Evolutionary conservation across 2,113 vertebrate genomes (phyloP), one percentile per base, ranked within the genome.

Genomic region (Propithecus coquereli): DNA sequence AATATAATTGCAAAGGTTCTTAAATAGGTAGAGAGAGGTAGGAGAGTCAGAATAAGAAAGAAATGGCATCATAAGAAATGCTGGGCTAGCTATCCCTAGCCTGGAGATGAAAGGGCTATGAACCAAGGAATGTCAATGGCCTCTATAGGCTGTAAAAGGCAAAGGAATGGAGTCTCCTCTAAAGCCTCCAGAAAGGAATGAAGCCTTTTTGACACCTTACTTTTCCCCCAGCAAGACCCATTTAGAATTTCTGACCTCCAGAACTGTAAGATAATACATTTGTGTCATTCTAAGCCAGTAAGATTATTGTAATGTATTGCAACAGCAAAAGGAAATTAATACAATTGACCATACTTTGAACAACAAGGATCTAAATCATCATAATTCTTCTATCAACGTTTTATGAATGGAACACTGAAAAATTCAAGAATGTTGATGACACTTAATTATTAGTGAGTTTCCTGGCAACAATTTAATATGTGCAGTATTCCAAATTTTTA

Each of bases 31-130:
- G 6, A 92, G 2, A 11, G 17, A 61, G 3, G 6, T 57, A 66
- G 57, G 92, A 76, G 16, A 54, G 3, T 74, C 43, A 85, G 43
- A 91, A 32, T 3, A 70, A 82, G 47, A 87, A 47, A 43, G 22
- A 59, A 6, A n/a, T 18, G 6, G 0, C 5, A 82, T 76, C 16
- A 59, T 86, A n/a, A 80, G 27, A 86, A 92, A 81, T 10, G 76
- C 1, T 32, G 9, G 13, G 30, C 3, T 61, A n/a, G 6, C 9
- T 5, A 22, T 8, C 34, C 0, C 18, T 54, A 32, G 16, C 37
- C 57, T n/a, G 34, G 84, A 25, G 37, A 32, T 17, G 25, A 2
- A 82, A 74, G 25, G 0, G 25, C 12, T 32, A 27, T n/a, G 6
- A 71, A 6, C 12, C 37, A 73, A 70, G 4, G 8, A 92, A 76